Base-by-base conservation (phyloP, 1,140 invertebrate species). In the Drosophila sucinea region DNA sequence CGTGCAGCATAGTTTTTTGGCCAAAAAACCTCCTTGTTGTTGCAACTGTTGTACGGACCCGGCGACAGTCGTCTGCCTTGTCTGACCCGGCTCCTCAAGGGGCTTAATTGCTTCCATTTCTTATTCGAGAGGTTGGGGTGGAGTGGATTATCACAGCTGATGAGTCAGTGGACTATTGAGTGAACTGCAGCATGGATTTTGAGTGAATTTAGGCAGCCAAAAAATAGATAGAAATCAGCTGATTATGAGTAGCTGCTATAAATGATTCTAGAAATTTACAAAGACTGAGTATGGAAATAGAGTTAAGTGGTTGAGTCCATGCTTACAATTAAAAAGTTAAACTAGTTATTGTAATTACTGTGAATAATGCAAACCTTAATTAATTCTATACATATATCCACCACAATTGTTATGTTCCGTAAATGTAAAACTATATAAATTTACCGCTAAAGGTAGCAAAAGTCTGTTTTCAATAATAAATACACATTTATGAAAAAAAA, bases 1-100 rank as follows among this genome's bases (percentile, higher is more conserved):
- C 79, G 79, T 81, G 79, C 78, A 70, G 79, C 79, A 73, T 77
- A 73, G 40, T 75, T 80, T 75, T 75, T 75, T 60, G 78, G 56
- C 32, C 56, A 58, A 58, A 10, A 10, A 5, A 25, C 38, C 33
- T 58, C 56, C 23, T 33, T 58, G 33, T 35, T 35, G 30, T n/a
- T 51, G 58, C 32, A 64, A 29, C 25, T 44, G 25, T 60, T 38
- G 62, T 62, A 55, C 44, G 23, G 23, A 51, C 64, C 55, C 51
- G 76, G 70, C 80, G 75, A 83, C 76, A 83, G 55, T 79, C 64
- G 79, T 71, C 79, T 82, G 79, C 17, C 54, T 25, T 32, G 51
- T 30, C n/a, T 30, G 25, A 10, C 25, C 30, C 40, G 55, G 8
- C 47, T 25, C 30, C 23, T 7, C 35, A 62, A 70, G 32, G 51